These are phyloP conservation scores for Drosophila phalerata DNA, from an alignment of 2,888 invertebrate species.

Conservation along the genomic window DNA sequence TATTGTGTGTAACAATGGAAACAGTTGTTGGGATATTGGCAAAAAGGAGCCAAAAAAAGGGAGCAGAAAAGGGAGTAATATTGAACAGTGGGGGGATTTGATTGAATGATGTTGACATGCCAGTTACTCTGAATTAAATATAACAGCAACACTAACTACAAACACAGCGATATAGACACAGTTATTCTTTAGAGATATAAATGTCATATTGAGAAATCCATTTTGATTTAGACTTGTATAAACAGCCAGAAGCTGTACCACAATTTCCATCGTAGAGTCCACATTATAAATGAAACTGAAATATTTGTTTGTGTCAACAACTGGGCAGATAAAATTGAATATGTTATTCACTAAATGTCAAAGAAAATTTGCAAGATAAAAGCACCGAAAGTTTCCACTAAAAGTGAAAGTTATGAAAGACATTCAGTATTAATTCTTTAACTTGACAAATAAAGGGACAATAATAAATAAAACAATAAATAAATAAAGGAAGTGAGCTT, in stretches of 20 bases:
- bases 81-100: conserved; percentile 31
- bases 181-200: conserved; percentile 48
- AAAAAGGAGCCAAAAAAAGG: background rate
- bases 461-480: conserved; percentile 2
- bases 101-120: conserved; percentile 68
- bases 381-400: conserved; percentile 5
- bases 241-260: conserved; percentile 55
- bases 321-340: conserved; percentile 46
- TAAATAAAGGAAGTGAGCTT: background rate
- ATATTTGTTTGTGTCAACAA: conserved; percentile 71
- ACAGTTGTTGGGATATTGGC: conserved; percentile 14
- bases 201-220: conserved; percentile 53
- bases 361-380: conserved; percentile 37
- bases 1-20: conserved; percentile 1
- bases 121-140: conserved; percentile 44
- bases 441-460: too few relatives aligned
- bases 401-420: conserved; percentile 6
- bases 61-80: background rate
- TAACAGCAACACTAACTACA: conserved; percentile 25
- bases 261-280: conserved; percentile 17
- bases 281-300: conserved; percentile 66
- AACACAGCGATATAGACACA: background rate
- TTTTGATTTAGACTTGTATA: conserved; percentile 70
- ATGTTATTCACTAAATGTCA: conserved; percentile 47
- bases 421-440: conserved; percentile 2